phyloP scores from a whole-genome alignment of 2,888 invertebrate genomes.

The Caenorhabditis macrosperma region DNA sequence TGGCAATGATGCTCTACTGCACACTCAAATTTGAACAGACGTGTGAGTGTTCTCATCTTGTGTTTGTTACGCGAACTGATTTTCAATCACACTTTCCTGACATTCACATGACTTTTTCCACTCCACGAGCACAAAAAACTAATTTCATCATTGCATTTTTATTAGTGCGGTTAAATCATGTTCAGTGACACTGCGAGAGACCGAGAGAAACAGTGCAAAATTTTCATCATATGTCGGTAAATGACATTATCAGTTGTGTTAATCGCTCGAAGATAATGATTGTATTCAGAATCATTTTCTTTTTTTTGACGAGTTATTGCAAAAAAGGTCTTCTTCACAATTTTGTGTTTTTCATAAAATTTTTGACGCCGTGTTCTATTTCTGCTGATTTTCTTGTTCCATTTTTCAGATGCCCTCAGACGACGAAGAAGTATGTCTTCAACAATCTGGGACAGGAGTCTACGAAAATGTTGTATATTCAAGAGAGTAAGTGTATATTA shows the following conservation, averaged over 20 bases:
- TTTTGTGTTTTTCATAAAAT: not conserved
- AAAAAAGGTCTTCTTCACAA: too few relatives aligned
- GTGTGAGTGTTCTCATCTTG: constrained; percentile 2
- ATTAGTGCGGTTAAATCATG: constrained; percentile 9
- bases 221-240: constrained; percentile 54
- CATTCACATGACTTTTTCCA: not conserved
- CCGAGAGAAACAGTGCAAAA: constrained; percentile 18
- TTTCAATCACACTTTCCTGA: constrained; percentile 5
- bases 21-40: constrained; percentile 5
- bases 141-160: constrained; percentile 31
- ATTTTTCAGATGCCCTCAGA: constrained; percentile 52
- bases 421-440: constrained; percentile 39
- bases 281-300: not conserved
- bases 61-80: not conserved
- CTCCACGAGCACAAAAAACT: not conserved
- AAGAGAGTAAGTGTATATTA: constrained; percentile 34
- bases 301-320: not conserved
- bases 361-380: too few relatives aligned
- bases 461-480: constrained; percentile 55
- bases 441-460: constrained; percentile 57
- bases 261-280: constrained; percentile 9
- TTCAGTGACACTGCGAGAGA: too few relatives aligned
- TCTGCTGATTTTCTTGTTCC: too few relatives aligned
- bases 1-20: constrained; percentile 40
- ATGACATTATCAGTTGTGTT: constrained; percentile 46